Conservation (phyloP, 2,113 vertebrate genomes). For the Arizona elegans region DNA sequence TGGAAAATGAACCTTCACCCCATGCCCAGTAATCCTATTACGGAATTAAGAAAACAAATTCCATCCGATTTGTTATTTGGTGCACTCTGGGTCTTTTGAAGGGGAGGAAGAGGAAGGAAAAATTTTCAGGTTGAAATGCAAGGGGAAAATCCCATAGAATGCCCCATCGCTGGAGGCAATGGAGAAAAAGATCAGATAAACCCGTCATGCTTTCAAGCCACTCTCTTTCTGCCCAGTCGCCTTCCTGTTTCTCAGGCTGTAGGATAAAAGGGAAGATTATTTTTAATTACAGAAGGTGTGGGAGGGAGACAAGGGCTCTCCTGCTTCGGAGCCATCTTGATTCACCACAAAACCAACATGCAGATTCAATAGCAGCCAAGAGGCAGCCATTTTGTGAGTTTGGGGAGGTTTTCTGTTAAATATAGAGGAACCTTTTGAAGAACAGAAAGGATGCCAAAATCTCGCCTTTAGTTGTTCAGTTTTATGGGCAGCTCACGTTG, state of each 20-base stretch:
- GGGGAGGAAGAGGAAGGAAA: constrained; percentile 20
- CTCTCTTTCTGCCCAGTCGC: constrained; percentile 62
- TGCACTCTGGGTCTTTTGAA: neutral
- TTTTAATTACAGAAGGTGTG: constrained; percentile 73
- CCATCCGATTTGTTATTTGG: constrained; percentile 17
- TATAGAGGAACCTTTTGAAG: neutral
- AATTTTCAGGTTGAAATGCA: constrained; percentile 54
- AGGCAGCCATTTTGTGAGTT: neutral
- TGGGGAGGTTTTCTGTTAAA: neutral
- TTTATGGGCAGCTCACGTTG: neutral
- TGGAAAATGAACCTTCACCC: constrained; percentile 43
- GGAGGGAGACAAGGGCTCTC: constrained; percentile 62
- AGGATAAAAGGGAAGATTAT: constrained; percentile 70
- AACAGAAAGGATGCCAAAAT: neutral
- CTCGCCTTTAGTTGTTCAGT: neutral
- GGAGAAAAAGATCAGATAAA: constrained; percentile 65
- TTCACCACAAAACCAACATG: constrained; percentile 43
- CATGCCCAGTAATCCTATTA: constrained; percentile 38
- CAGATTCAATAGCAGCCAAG: constrained; percentile 53
- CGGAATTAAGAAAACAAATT: constrained; percentile 44
- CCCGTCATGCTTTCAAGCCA: constrained; percentile 61
- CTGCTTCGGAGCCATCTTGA: constrained; percentile 54
- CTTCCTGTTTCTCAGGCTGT: constrained; percentile 64
- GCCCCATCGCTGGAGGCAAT: constrained; percentile 60
- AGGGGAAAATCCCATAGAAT: constrained; percentile 60